These are phyloP conservation scores for Lophura nycthemera DNA, from an alignment of 2,113 vertebrate species.

Conservation along the genomic window DNA sequence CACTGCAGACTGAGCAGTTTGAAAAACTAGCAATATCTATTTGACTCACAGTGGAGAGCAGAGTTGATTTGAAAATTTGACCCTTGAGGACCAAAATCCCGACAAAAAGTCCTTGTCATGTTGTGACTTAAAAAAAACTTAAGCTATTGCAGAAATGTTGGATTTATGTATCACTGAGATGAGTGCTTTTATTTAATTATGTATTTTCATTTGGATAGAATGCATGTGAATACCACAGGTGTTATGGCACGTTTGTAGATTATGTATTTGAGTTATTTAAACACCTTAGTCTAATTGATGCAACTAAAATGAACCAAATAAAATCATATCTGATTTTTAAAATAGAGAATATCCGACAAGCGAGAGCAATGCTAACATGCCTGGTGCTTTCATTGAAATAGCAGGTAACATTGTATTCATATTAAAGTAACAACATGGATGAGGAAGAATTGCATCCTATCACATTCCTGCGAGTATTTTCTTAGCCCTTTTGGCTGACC, in stretches of 20 bases:
- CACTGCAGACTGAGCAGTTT: fast-evolving
- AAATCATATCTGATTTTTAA: not conserved
- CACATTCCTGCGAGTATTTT: conserved; percentile 23
- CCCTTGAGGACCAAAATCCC: not conserved
- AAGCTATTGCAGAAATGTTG: not conserved
- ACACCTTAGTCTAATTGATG: not conserved
- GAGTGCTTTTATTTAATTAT: not conserved
- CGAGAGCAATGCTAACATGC: not conserved
- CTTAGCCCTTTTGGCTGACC: conserved; percentile 63
- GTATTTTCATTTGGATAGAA: not conserved
- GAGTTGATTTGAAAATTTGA: not conserved
- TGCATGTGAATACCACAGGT: not conserved
- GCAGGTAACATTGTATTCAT: conserved; percentile 2
- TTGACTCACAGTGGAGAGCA: not conserved
- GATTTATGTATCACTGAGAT: not conserved
- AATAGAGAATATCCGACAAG: not conserved
- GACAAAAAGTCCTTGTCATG: not conserved
- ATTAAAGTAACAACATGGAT: conserved; percentile 10
- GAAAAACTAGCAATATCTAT: not conserved
- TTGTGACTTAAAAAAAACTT: not conserved
- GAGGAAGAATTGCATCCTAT: conserved; percentile 20
- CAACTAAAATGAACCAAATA: not conserved
- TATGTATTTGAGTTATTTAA: not conserved
- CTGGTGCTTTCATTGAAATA: not conserved
- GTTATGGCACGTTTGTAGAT: not conserved